Conservation (phyloP, 2,797 vertebrate species). For the Anguilla anguilla region DNA sequence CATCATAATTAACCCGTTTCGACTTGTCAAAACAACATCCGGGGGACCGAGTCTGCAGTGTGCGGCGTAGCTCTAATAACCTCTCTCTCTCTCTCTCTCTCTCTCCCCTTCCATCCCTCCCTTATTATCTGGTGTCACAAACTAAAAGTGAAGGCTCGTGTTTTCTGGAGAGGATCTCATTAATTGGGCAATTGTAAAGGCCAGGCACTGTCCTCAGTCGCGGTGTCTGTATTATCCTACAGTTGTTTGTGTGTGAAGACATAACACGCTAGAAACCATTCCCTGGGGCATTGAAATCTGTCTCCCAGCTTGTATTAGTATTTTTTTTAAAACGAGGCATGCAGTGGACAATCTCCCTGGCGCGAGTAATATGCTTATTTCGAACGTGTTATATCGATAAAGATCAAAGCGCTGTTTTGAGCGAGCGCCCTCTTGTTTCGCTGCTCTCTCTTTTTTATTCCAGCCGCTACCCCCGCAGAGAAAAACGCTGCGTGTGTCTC, state of each 20-base stretch:
- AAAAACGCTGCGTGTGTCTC: not conserved
- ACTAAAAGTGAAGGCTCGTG: not conserved
- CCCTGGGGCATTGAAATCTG: not conserved
- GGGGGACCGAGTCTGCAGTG: constrained; percentile 43
- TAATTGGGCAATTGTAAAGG: not conserved
- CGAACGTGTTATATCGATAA: not conserved
- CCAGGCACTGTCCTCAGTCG: not conserved
- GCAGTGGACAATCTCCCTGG: not conserved
- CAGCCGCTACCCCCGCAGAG: not conserved
- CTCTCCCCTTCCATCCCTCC: not conserved
- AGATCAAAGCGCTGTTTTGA: not conserved
- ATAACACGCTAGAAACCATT: not conserved
- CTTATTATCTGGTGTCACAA: not conserved
- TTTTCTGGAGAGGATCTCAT: not conserved
- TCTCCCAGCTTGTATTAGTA: not conserved
- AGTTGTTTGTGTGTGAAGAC: not conserved
- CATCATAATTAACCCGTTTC: constrained; percentile 58
- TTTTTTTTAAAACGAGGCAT: not conserved
- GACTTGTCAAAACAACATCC: constrained; percentile 51
- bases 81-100: not conserved
- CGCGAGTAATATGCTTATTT: not conserved
- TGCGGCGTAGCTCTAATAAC: not conserved
- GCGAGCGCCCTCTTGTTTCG: not conserved
- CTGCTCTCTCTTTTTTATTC: not conserved
- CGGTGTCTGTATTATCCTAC: no score